Evolutionary conservation across 2,113 vertebrate species (phyloP), one percentile per base, ranked within the genome.

Genomic region (Ophthalmolycus amberensis): DNA sequence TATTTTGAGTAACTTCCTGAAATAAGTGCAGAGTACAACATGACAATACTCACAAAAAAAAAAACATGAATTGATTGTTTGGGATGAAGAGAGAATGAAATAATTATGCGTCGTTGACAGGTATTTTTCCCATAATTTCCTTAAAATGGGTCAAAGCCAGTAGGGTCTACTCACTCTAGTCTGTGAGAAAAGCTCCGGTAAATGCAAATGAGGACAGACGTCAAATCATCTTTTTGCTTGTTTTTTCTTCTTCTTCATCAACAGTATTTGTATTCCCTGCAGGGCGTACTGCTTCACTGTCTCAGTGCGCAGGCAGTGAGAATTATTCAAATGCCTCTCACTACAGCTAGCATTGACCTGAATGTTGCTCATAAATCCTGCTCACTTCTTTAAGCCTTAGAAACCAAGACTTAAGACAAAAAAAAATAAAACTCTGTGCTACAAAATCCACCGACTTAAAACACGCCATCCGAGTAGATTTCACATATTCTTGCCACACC

Each of bases 1-100:
- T 92, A 90, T 90, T 92, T 89, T 83, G 16, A 89, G 89, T 44
- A 20, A 84, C 79, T 82, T 92, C 88, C 83, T 85, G 60, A 91
- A 86, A 89, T 81, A 58, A 59, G 20, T 58, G 27, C 40, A 67
- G 82, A 81, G 69, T 87, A 83, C 42, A 89, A 80, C 48, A 16
- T 2, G 2, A 77, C 56, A 71, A 64, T 58, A 34, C 62, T 71
- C 34, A 64, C 15, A 80, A 63, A 73, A 79, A 54, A 22, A 60
- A 54, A 22, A 60, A 4, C 4, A 60, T 25, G 15, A 54, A 32
- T 50, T 44, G 22, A 83, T 34, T 58, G 52, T 67, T 14, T 59
- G 46, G 25, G 56, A 66, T 79, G 29, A 67, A 75, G 52, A 44
- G 9, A 81, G 4, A 79, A 71, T 12, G 9, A 29, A 70, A 79